These are phyloP conservation scores for Neolamprologus sp. DNA, from an alignment of 2,113 vertebrate species.

Conservation along the genomic window DNA sequence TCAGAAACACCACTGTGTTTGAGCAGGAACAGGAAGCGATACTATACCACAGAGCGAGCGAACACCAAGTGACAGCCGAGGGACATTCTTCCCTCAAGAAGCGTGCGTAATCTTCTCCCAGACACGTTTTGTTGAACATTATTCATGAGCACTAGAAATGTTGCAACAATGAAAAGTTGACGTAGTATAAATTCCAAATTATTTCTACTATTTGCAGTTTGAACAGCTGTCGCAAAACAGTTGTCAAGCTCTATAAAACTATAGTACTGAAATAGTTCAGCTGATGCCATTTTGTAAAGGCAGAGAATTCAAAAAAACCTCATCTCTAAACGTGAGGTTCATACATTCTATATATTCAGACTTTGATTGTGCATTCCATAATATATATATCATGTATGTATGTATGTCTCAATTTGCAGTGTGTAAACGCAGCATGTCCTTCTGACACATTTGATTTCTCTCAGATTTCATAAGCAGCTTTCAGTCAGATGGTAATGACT, in stretches of 20 bases:
- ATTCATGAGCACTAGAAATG: neutral
- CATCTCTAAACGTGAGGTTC: neutral
- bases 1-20: too few relatives aligned
- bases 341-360: neutral
- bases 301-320: neutral
- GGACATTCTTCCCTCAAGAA: neutral
- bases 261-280: neutral
- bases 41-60: too few relatives aligned
- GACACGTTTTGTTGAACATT: neutral
- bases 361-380: too few relatives aligned
- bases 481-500: neutral
- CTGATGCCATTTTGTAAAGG: neutral
- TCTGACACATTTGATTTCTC: neutral
- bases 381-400: neutral
- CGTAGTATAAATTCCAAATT: neutral
- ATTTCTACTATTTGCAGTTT: neutral
- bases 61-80: too few relatives aligned
- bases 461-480: conserved; percentile 1
- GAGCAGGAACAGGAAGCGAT: too few relatives aligned
- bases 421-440: neutral
- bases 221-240: neutral
- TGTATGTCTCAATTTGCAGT: neutral
- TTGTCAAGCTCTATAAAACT: neutral
- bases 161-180: neutral
- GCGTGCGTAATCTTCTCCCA: neutral